Conservation (phyloP, 2,888 invertebrate genomes). For the Serripes groenlandicus region DNA sequence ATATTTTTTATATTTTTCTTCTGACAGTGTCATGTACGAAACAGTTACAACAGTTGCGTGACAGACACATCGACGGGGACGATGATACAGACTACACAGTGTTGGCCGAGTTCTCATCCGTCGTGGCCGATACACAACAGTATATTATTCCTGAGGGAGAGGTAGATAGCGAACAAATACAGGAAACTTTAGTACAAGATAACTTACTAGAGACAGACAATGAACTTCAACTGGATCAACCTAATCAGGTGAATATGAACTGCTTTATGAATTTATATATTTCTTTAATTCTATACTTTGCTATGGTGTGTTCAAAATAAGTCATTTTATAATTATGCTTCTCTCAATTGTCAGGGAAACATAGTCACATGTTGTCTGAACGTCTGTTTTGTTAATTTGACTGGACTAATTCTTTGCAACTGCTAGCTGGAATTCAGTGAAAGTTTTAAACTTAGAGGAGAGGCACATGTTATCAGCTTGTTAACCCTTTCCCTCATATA, state of each 20-base stretch:
- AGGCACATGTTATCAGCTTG: no score
- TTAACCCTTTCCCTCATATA: no score
- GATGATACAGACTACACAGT: conserved; percentile 71
- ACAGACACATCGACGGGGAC: conserved; percentile 26
- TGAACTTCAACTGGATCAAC: conserved; percentile 12
- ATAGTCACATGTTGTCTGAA: no score
- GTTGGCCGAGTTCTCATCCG: conserved; percentile 84
- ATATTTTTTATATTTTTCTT: no score
- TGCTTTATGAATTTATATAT: background rate
- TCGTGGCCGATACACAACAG: conserved; percentile 84
- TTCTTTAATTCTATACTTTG: no score
- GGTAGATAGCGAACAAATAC: conserved; percentile 17
- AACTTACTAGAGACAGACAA: background rate
- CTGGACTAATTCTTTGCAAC: no score
- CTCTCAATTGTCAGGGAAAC: no score
- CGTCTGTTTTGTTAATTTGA: no score
- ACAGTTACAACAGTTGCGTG: conserved; percentile 45
- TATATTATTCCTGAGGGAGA: conserved; percentile 76
- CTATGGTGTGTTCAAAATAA: background rate
- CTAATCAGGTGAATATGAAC: background rate
- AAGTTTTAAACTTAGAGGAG: no score
- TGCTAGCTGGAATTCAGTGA: no score
- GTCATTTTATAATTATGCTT: no score
- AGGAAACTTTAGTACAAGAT: conserved; percentile 3
- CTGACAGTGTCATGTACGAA: conserved; percentile 72